phyloP scores from a whole-genome alignment of 2,797 vertebrate species.

The Euphonia xanthogaster region DNA sequence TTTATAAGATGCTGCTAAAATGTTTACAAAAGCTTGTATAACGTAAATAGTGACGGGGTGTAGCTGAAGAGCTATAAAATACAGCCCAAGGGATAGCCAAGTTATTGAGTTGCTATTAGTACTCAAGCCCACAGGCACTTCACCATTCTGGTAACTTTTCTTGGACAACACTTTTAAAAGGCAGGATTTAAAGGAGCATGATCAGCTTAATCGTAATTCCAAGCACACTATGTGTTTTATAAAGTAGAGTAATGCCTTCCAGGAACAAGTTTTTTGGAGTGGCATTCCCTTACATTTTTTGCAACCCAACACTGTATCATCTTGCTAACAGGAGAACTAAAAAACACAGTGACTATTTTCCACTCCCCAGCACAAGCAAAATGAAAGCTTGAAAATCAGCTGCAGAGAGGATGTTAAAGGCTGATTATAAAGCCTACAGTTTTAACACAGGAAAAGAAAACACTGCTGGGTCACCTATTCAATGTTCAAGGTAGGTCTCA shows the following conservation, averaged over 20 bases:
- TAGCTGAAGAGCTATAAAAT: constrained; percentile 59
- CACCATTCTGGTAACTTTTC: constrained; percentile 51
- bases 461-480: neutral
- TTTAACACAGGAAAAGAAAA: constrained; percentile 23
- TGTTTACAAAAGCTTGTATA: constrained; percentile 66
- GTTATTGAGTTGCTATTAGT: constrained; percentile 65
- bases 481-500: neutral
- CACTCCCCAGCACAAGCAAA: neutral
- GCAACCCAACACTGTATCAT: constrained; percentile 22
- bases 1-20: constrained; percentile 57
- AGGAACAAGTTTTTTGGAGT: constrained; percentile 31
- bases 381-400: constrained; percentile 7
- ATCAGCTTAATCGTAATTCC: constrained; percentile 36
- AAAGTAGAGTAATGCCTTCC: constrained; percentile 47
- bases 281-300: neutral
- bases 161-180: constrained; percentile 52
- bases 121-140: constrained; percentile 49
- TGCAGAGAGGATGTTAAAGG: neutral
- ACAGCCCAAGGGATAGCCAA: constrained; percentile 47
- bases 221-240: constrained; percentile 38
- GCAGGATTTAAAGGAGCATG: constrained; percentile 39
- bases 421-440: neutral
- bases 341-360: neutral
- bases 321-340: constrained; percentile 11
- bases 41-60: constrained; percentile 31